Conservation (phyloP, 2,888 invertebrate genomes). For the Eristalis arbustorum region DNA sequence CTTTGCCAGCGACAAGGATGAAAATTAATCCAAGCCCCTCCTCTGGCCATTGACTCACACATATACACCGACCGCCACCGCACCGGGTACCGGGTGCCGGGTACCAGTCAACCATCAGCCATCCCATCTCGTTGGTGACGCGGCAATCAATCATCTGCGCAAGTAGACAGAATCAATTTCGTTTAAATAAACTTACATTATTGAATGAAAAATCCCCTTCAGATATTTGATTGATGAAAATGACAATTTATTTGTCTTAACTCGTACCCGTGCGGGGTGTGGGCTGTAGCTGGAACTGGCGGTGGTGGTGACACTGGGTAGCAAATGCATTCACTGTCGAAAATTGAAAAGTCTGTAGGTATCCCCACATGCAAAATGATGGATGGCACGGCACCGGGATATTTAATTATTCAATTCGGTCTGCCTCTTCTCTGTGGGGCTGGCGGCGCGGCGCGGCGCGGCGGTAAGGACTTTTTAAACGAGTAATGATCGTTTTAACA, state of each 20-base stretch:
- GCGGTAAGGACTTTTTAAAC: conserved; percentile 55
- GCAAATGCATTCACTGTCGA: conserved; percentile 37
- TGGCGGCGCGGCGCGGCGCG: no score
- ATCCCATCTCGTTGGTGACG: conserved; percentile 22
- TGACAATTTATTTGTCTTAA: conserved; percentile 66
- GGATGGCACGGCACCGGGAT: conserved; percentile 41
- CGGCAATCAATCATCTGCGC: conserved; percentile 64
- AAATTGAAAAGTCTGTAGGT: conserved; percentile 46
- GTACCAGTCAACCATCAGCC: neutral
- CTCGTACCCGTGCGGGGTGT: conserved; percentile 1
- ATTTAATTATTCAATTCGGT: conserved; percentile 60
- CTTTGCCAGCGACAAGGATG: conserved; percentile 22
- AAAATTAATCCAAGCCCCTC: conserved; percentile 38
- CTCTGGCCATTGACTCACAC: conserved; percentile 29
- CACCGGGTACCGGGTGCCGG: neutral
- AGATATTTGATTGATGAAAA: conserved; percentile 69
- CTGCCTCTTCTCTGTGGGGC: neutral
- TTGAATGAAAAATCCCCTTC: conserved; percentile 66
- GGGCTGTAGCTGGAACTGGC: neutral
- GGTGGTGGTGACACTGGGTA: neutral
- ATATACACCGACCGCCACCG: conserved; percentile 4
- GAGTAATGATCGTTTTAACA: conserved; percentile 59
- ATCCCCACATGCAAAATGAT: conserved; percentile 36
- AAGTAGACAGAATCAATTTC: conserved; percentile 66
- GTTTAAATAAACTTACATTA: conserved; percentile 66